Evolutionary conservation across 1,140 invertebrate species (phyloP).

Genomic region (Platorchestia sp.): DNA sequence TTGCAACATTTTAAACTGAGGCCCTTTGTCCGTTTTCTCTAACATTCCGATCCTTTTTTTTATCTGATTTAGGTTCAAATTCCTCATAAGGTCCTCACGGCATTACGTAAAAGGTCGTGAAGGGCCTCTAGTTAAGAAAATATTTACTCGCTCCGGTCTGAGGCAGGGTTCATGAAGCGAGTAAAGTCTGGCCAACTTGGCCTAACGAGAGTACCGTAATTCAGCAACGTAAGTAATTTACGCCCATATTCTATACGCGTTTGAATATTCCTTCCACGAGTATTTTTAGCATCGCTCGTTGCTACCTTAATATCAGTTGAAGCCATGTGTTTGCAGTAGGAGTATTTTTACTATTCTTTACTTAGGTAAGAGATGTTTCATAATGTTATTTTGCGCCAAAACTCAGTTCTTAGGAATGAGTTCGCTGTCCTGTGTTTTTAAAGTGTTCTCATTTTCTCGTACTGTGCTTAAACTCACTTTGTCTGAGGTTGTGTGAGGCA

Average conservation of each 20-base stretch:
- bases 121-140: neutral
- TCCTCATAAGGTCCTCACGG: neutral
- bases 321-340: no score
- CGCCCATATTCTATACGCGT: neutral
- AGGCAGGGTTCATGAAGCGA: neutral
- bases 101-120: neutral
- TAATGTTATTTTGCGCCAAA: no score
- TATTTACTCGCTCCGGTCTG: neutral
- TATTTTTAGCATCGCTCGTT: no score
- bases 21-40: neutral
- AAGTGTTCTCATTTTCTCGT: no score
- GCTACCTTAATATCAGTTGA: no score
- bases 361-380: no score
- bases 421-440: no score
- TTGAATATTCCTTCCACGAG: no score
- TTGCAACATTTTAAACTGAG: neutral
- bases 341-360: no score
- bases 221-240: neutral
- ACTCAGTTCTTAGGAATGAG: no score
- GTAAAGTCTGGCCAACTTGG: neutral
- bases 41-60: neutral
- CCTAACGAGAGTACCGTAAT: neutral
- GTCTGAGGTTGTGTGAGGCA: no score
- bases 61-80: neutral
- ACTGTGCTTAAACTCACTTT: neutral